Evolutionary conservation across 2,113 vertebrate species (phyloP).

Genomic region (Phalacrocorax carbo): DNA sequence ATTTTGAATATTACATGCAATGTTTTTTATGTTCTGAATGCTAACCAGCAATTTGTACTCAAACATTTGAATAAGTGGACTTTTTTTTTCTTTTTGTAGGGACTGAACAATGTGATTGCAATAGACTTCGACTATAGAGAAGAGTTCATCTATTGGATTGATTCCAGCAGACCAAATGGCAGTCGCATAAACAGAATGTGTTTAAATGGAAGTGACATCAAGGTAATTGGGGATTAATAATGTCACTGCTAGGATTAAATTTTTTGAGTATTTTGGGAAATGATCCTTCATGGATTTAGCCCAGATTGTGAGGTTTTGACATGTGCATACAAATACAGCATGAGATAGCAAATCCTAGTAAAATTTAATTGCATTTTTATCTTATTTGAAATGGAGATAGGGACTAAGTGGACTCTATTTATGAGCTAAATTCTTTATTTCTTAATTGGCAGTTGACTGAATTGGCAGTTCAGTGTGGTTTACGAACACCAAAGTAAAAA

Average conservation of each 20-base stretch:
- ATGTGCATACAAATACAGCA: neutral
- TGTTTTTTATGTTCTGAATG: neutral
- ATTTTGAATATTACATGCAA: neutral
- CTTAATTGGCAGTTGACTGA: neutral
- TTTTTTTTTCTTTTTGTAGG: constrained; percentile 70
- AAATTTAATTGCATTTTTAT: neutral
- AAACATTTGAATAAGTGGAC: neutral
- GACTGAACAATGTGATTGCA: constrained; percentile 95
- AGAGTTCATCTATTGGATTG: constrained; percentile 98
- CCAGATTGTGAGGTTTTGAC: neutral
- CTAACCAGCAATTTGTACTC: neutral
- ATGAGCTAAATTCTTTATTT: neutral
- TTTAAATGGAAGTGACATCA: constrained; percentile 93
- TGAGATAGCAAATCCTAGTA: neutral
- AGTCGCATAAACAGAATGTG: constrained; percentile 95
- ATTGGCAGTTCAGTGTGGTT: neutral
- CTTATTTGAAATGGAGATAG: neutral
- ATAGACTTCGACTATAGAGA: constrained; percentile 98
- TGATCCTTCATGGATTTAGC: neutral
- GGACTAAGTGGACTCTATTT: neutral
- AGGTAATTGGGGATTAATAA: constrained; percentile 77
- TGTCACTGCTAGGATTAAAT: neutral
- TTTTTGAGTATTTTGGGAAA: neutral
- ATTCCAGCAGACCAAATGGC: constrained; percentile 94
- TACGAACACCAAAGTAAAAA: neutral